These are phyloP conservation scores for Bubo bubo DNA, from an alignment of 2,113 vertebrate genomes.

Conservation along the genomic window DNA sequence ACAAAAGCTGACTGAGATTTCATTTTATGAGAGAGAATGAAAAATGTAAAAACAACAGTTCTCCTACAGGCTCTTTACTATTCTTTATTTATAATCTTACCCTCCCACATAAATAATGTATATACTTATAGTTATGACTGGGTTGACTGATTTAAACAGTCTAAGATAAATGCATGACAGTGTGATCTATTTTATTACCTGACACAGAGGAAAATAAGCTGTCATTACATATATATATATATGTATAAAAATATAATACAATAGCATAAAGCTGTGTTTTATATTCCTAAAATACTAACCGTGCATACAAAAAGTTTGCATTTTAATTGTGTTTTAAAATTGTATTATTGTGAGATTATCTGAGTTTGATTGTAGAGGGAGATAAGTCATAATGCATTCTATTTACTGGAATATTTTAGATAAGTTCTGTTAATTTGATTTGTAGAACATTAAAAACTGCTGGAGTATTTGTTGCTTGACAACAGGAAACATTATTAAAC, in stretches of 20 bases:
- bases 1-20: background rate
- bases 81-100: background rate
- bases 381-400: background rate
- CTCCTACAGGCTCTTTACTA: background rate
- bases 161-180: background rate
- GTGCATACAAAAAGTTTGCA: background rate
- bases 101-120: background rate
- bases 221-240: background rate
- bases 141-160: background rate
- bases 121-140: background rate
- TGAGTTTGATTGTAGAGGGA: background rate
- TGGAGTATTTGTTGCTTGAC: background rate
- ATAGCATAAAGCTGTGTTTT: background rate
- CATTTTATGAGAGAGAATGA: background rate
- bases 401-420: conserved; percentile 37
- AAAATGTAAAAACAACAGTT: background rate
- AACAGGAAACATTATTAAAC: background rate
- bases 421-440: background rate
- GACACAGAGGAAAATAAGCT: background rate
- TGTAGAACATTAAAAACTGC: background rate
- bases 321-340: conserved; percentile 13
- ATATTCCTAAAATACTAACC: background rate
- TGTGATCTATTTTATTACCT: background rate
- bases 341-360: background rate
- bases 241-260: background rate